Base-by-base conservation (phyloP, 2,888 invertebrate genomes). In the Zele albiditarsus region DNA sequence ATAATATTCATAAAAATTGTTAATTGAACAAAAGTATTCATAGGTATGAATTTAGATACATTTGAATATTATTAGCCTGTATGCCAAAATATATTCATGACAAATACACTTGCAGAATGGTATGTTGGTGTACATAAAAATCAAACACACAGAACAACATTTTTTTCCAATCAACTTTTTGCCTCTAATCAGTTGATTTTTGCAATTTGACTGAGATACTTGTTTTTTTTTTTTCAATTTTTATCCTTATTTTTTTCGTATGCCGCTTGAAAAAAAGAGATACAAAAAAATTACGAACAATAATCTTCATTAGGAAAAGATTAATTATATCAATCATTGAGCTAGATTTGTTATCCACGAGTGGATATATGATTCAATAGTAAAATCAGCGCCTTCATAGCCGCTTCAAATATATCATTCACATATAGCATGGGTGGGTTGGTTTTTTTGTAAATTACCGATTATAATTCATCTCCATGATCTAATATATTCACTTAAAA, bases 71-170 rank as follows among this genome's bases (percentile, higher is more conserved):
- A 38, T 12, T 12, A 14, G 38, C 25, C n/a, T 33, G 23, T 42
- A 57, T 78, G 82, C 87, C 86, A 82, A 87, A 86, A 86, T 87
- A 84, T 86, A 86, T 86, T 87, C 82, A 83, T 82, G 79, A 76
- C 80, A 82, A 84, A 84, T 83, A 88, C 88, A 87, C 87, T 87
- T 87, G 88, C 89, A 92, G 92, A 92, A 92, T 92, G 92, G 92
- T 92, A 92, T 92, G 92, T 92, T 92, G 92, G 92, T 92, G 92
- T 92, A 92, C 91, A 89, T 91, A 90, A 91, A 90, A 90, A 89
- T 90, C 80, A 76, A 79, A 90, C 90, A 91, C 91, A 90, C 88
- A 90, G 87, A 89, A 89, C 87, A 88, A 89, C 85, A 86, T 84
- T 82, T 83, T 83, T 83, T 86, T 84, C 84, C 80, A 86, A 84